Conservation (phyloP, 2,113 vertebrate species). For the Mirounga angustirostris region DNA sequence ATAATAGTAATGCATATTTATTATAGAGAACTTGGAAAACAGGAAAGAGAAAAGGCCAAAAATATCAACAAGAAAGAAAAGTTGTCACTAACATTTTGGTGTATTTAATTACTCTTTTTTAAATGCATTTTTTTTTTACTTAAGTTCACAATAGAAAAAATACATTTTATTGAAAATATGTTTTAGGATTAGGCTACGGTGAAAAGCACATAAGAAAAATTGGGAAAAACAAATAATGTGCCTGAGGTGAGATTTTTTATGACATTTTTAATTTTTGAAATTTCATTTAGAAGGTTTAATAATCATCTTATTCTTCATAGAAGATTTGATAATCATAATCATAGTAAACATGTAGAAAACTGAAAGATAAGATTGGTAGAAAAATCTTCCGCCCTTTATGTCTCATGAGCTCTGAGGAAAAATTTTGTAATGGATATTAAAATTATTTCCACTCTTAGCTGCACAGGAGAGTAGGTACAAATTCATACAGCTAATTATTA, state of each 20-base stretch:
- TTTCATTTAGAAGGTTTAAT: background rate
- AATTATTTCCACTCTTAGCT: background rate
- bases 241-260: background rate
- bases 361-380: background rate
- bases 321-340: background rate
- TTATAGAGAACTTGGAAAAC: constrained; percentile 29
- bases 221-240: background rate
- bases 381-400: background rate
- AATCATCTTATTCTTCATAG: background rate
- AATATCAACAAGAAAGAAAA: constrained; percentile 5
- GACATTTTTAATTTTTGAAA: background rate
- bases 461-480: background rate
- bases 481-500: background rate
- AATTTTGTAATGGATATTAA: background rate
- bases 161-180: background rate
- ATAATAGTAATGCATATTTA: constrained; percentile 56
- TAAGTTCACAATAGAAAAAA: background rate
- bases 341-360: background rate
- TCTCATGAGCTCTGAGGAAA: background rate
- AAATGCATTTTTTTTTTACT: background rate
- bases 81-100: constrained; percentile 4
- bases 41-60: constrained; percentile 1
- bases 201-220: background rate
- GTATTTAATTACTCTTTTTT: constrained; percentile 14
- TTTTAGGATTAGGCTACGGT: background rate